A percentile compares a stretch with the other conserved stretches of the same genome.
These are phyloP conservation scores for Anagrus nilaparvatae DNA, from an alignment of 1,140 invertebrate genomes.

Conservation along the genomic window DNA sequence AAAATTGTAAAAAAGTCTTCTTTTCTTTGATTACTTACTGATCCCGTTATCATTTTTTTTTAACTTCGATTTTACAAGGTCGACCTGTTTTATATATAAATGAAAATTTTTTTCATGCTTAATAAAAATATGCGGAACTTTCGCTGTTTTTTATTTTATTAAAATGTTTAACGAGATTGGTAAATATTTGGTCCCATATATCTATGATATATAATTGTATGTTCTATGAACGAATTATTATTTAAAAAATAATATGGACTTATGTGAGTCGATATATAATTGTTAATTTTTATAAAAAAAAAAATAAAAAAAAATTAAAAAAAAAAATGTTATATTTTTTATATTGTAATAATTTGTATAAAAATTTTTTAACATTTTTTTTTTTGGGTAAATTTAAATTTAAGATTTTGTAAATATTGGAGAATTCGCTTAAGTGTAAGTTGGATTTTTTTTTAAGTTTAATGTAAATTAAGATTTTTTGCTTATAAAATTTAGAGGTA, in stretches of 20 bases:
- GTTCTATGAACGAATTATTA: slow-evolving; percentile 78
- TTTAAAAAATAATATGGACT: slow-evolving; percentile 17
- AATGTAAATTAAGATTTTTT: not conserved
- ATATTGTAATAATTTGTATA: slow-evolving; percentile 5
- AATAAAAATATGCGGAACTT: not conserved
- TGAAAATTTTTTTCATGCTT: not conserved
- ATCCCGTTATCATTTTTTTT: slow-evolving; percentile 22
- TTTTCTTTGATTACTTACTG: slow-evolving; percentile 39
- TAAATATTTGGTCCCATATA: slow-evolving; percentile 85
- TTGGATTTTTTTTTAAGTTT: slow-evolving; percentile 1
- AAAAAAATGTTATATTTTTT: not conserved
- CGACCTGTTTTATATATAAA: slow-evolving; percentile 23
- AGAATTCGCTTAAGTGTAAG: too few species aligned
- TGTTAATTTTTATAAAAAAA: slow-evolving; percentile 20
- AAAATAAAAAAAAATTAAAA: not conserved
- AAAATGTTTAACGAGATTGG: slow-evolving; percentile 48
- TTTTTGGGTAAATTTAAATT: not conserved
- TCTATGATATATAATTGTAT: slow-evolving; percentile 91
- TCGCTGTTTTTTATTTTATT: not conserved
- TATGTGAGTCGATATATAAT: slow-evolving; percentile 26
- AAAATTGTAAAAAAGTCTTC: slow-evolving; percentile 18
- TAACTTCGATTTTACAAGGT: slow-evolving; percentile 25
- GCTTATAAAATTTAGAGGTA: not conserved
- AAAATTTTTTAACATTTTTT: not conserved
- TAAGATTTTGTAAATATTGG: not conserved